Evolutionary conservation across 1,140 invertebrate genomes (phyloP).

Genomic region (Heliothis subflexa): DNA sequence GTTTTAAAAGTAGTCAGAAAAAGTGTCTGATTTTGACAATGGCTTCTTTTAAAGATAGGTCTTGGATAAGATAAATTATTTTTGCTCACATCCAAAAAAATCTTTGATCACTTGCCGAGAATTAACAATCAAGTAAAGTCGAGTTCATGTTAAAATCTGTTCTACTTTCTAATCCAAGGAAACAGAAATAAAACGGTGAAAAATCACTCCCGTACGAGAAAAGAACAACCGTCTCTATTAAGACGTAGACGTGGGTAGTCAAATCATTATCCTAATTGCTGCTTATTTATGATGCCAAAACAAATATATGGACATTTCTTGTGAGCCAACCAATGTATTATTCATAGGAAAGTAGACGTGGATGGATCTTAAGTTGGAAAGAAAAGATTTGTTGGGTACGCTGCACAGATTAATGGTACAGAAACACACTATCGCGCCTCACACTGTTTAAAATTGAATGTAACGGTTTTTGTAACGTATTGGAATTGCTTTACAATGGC

Average conservation of each 20-base stretch:
- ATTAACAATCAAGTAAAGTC: too few species aligned
- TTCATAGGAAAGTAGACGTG: constrained; percentile 55
- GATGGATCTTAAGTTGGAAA: constrained; percentile 59
- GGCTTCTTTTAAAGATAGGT: too few species aligned
- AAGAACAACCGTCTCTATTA: constrained; percentile 21
- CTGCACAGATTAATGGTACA: constrained; percentile 63
- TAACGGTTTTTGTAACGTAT: constrained; percentile 61
- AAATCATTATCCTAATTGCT: constrained; percentile 48
- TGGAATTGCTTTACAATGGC: constrained; percentile 49
- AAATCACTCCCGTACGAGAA: background rate
- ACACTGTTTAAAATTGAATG: constrained; percentile 68
- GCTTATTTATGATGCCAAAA: constrained; percentile 44
- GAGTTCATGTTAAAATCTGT: too few species aligned
- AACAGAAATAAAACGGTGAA: too few species aligned
- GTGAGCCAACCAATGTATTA: constrained; percentile 55
- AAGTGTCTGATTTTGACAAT: too few species aligned
- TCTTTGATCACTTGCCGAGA: too few species aligned
- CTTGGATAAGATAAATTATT: too few species aligned
- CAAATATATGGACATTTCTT: constrained; percentile 46
- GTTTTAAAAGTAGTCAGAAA: too few species aligned
- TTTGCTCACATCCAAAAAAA: too few species aligned
- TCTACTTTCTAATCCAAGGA: too few species aligned
- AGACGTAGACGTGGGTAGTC: constrained; percentile 34
- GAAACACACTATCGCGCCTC: constrained; percentile 60
- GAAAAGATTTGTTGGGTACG: constrained; percentile 70